Evolutionary conservation across 1,140 invertebrate genomes (phyloP), one percentile per base, ranked within the genome.

Genomic region (Drosophila kanapiae): DNA sequence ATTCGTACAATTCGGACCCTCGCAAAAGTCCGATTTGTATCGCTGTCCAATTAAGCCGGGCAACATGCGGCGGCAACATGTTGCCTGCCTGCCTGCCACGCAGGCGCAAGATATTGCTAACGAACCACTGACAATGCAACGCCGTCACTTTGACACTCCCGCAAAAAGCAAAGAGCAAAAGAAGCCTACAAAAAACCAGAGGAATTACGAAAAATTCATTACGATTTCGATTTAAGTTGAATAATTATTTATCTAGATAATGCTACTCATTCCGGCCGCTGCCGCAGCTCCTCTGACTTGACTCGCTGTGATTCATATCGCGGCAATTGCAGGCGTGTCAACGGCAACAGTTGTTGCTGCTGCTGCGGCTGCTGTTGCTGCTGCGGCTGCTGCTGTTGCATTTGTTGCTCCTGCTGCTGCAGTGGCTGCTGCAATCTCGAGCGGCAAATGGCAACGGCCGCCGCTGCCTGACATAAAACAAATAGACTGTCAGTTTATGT

Each of bases 231-330:
- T 88, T 90, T 90, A 88, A 88, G 85, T 90, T 88, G 85, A 88
- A 88, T 88, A 88, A 88, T 88, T 88, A 88, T 88, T 88, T 88
- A 88, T 88, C 85, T 88, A 88, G 85, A 88, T 88, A 88, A 88
- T 88, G 85, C 84, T 70, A 69, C 80, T 83, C 80, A 65, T 48
- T 67, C 33, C 33, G 57, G 18, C 9, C 16, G 29, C 45, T 18
- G 23, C 14, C 16, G 40, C 33, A 23, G 27, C 74, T 56, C 63
- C 45, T 42, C 53, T 23, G 53, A 38, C 33, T 54, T 23, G 53
- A 4, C 53, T 76, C 18, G 62, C 56, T 42, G 84, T 87, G 84
- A 87, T 87, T 87, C 84, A 87, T 87, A 87, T 87, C 84, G 79
- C 64, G 40, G 80, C 84, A 71, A 78, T 87, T 88, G 84, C 84